Base-by-base conservation (phyloP, 1,140 invertebrate genomes). In the Diplogasteroides magnus region DNA sequence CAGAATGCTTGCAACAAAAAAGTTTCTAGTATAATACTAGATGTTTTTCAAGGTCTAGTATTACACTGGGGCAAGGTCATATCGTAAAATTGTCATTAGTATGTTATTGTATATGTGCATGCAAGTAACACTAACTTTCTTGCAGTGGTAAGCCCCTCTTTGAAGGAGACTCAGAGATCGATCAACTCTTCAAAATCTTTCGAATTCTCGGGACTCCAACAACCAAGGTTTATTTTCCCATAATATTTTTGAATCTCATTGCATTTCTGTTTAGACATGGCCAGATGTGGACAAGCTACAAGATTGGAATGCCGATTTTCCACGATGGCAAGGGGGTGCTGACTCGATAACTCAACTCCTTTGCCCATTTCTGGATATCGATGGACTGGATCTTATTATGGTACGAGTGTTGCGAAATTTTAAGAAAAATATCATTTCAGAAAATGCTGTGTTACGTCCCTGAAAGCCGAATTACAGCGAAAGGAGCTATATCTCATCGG, bases 121-220 rank as follows among this genome's bases (percentile, higher is more conserved):
- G n/a, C n/a, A n/a, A n/a, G n/a, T n/a, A n/a, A n/a, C n/a, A n/a
- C n/a, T n/a, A n/a, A n/a, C n/a, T n/a, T 48, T 48, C 6, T 48
- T 48, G 6, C 6, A 48, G 37, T 48, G 90, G 89, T 71, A 90
- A 90, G 76, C 91, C 93, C 28, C 82, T 96, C 2, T 95, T 96
- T 81, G 91, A 94, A 83, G 93, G 93, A 31, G 93, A 97, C 82
- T 94, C 92, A 11, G 93, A 96, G 86, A 96, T 95, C 76, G 93
- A 97, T 85, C 93, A 97, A 78, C 85, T 96, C 0, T 97, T 94
- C 81, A 87, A 91, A 76, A 94, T 95, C 82, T 95, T 95, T 82
- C 87, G 90, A 90, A 90, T 91, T 58, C 83, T 95, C 57, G 91
- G 92, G 64, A 97, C 94, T 25, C 93, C 93, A 6, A 93, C 90